Evolutionary conservation across 2,888 invertebrate genomes (phyloP).

Genomic region (Folsomia manolachei): DNA sequence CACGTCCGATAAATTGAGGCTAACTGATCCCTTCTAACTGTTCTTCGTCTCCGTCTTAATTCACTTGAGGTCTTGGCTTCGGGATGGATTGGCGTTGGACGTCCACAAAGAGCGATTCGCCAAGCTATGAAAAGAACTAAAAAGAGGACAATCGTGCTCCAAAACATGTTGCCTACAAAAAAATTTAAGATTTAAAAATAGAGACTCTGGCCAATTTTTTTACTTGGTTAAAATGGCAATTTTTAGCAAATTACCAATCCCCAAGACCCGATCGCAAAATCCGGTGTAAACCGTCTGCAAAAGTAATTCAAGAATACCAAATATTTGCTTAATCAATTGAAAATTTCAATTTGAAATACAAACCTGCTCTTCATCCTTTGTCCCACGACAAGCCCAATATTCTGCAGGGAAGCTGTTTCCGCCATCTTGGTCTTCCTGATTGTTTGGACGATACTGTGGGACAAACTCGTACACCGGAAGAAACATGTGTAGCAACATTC

Average conservation of each 20-base stretch:
- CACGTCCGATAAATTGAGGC: not conserved
- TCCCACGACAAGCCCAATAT: not conserved
- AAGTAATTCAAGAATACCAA: too few species aligned
- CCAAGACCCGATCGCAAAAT: too few species aligned
- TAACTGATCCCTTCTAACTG: not conserved
- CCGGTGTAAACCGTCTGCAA: not conserved
- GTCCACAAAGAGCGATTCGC: not conserved
- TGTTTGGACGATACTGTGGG: not conserved
- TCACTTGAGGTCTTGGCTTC: not conserved
- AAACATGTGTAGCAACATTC: not conserved
- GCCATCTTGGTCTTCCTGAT: not conserved
- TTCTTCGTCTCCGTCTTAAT: not conserved
- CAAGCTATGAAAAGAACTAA: not conserved
- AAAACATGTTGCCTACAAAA: not conserved
- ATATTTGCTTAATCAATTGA: too few species aligned
- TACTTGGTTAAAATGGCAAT: too few species aligned
- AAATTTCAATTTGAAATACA: not conserved
- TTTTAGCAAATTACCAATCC: too few species aligned
- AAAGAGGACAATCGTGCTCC: not conserved
- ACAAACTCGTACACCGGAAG: not conserved
- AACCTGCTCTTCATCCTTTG: not conserved
- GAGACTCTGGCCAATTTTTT: too few species aligned
- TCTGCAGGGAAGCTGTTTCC: not conserved
- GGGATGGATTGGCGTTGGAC: not conserved
- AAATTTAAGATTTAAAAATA: too few species aligned